phyloP scores from a whole-genome alignment of 1,140 invertebrate genomes.

The Lucilia sericata region DNA sequence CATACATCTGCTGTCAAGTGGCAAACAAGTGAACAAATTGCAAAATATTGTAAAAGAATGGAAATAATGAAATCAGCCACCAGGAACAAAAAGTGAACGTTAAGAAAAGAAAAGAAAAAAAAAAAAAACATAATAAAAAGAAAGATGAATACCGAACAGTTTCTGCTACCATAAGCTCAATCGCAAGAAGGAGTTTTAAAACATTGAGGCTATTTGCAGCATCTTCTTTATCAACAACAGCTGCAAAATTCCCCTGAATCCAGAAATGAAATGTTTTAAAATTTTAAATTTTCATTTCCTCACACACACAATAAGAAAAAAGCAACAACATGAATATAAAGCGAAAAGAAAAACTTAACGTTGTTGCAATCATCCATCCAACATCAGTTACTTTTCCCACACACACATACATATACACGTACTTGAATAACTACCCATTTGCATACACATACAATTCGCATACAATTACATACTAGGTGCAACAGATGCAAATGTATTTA shows the following conservation, averaged over 20 bases:
- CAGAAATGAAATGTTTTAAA: neutral
- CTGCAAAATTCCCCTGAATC: neutral
- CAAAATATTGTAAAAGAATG: neutral
- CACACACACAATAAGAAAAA: neutral
- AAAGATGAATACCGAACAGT: neutral
- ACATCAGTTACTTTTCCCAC: constrained; percentile 18
- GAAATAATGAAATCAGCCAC: neutral
- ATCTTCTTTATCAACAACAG: neutral
- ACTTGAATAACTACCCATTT: neutral
- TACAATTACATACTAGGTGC: neutral
- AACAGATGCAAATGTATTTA: constrained; percentile 16
- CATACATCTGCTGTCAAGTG: neutral
- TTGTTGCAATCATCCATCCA: neutral
- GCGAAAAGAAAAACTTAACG: neutral
- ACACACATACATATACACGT: neutral
- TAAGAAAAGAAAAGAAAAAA: no score
- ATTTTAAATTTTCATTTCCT: constrained; percentile 21
- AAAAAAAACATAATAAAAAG: neutral
- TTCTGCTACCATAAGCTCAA: neutral
- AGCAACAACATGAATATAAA: neutral
- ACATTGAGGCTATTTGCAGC: neutral
- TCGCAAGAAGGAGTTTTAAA: neutral
- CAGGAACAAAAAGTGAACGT: neutral
- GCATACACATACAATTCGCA: neutral
- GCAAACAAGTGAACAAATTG: constrained; percentile 6